Base-by-base conservation (phyloP, 2,797 vertebrate genomes). In the Lagorchestes hirsutus region DNA sequence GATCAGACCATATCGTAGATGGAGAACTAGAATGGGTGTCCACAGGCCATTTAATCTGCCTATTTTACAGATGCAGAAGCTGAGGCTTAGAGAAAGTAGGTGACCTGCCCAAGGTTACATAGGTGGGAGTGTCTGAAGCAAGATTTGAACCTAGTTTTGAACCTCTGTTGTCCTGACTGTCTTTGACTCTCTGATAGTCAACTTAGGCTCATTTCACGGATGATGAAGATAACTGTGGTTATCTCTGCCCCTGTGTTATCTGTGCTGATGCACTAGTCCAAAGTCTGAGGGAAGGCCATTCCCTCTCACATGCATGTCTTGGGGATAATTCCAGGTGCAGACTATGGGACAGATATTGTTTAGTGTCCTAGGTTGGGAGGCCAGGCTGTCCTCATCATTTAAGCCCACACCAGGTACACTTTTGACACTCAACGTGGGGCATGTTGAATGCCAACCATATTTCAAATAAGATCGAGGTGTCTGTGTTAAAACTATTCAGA, bases 351-450 rank as follows among this genome's bases (percentile, higher is more conserved):
- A 16, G 13, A 16, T 14, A 34, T 74, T 74, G 62, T 5, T n/a
- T n/a, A 40, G 34, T 74, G 16, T 87, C 40, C 58, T n/a, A 92
- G 34, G 57, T 82, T 96, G 94, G n/a, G 18, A n/a, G 28, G 52
- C 57, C 24, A 58, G 18, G 94, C 58, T 50, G 54, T 93, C 31
- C 58, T 95, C 6, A 29, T 90, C 91, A 62, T 52, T 95, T 92
- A 50, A 50, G 54, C 87, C 87, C 40, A 54, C 4, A 54, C 9
- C 93, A 59, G 54, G 91, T 56, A n/a, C 54, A 46, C 90, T 94
- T 46, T 55, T 40, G 52, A 55, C 14, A 93, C 90, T 52, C 14
- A 74, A 74, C 40, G 52, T 57, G 27, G 11, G 27, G 29, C 54
- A 27, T 40, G 57, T 27, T 74, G 91, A 58, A 67, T 0, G 56